phyloP scores from a whole-genome alignment of 2,888 invertebrate species.

The Drosophila ustulata region DNA sequence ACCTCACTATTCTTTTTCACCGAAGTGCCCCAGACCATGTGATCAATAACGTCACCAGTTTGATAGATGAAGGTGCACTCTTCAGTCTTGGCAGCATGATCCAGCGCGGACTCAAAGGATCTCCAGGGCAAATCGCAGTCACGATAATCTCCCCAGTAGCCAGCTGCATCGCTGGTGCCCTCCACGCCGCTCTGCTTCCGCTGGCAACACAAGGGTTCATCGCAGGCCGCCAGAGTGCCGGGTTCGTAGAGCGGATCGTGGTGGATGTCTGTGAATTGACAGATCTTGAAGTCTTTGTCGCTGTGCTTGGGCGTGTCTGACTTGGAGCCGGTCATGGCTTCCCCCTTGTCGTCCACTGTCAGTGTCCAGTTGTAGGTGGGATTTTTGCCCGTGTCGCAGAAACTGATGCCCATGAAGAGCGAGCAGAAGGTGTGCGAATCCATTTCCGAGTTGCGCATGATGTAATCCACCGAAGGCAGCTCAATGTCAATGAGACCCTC shows the following conservation, averaged over 20 bases:
- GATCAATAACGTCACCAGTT: constrained; percentile 95
- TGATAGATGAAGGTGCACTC: constrained; percentile 90
- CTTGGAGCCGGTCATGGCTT: constrained; percentile 66
- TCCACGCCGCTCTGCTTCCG: constrained; percentile 55
- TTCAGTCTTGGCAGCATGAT: constrained; percentile 87
- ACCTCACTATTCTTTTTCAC: constrained; percentile 87
- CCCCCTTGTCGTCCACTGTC: constrained; percentile 48
- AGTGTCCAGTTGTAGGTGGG: constrained; percentile 78
- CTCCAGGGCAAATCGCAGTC: constrained; percentile 91
- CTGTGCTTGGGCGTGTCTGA: constrained; percentile 62
- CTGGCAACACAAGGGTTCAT: constrained; percentile 92
- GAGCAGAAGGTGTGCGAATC: constrained; percentile 85
- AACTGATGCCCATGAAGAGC: constrained; percentile 74
- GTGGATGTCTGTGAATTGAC: constrained; percentile 88
- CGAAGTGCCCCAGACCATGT: constrained; percentile 94
- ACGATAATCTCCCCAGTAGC: constrained; percentile 93
- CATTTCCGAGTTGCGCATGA: constrained; percentile 85
- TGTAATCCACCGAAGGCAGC: constrained; percentile 87
- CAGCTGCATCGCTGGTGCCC: constrained; percentile 86
- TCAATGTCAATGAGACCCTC: constrained; percentile 87
- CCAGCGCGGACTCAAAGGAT: constrained; percentile 88
- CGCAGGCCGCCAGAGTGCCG: constrained; percentile 89
- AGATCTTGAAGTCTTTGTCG: constrained; percentile 68
- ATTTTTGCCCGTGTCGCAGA: constrained; percentile 70
- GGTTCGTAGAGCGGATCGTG: constrained; percentile 90